These are phyloP conservation scores for Siniperca chuatsi DNA, from an alignment of 2,113 vertebrate genomes.

Conservation along the genomic window DNA sequence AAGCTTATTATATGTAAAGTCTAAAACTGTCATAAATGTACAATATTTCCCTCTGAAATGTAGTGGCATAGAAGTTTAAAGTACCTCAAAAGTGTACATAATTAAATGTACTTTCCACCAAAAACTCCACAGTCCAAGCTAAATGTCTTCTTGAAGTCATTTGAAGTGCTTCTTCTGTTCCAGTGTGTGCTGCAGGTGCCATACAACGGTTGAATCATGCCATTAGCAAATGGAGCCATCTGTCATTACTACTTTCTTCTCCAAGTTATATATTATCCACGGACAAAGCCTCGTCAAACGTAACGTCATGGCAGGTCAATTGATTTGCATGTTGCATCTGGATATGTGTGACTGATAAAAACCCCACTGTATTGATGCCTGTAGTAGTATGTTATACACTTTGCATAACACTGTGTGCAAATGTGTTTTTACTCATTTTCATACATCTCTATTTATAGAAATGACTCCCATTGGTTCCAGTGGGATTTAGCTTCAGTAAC, in stretches of 20 bases:
- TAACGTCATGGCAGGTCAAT: neutral
- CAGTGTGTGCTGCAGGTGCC: neutral
- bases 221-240: constrained; percentile 26
- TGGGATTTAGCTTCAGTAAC: neutral
- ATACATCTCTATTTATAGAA: constrained; percentile 15
- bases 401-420: constrained; percentile 25
- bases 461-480: neutral
- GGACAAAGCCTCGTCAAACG: constrained; percentile 12
- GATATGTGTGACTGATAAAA: constrained; percentile 22
- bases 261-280: constrained; percentile 11
- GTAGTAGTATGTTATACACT: neutral
- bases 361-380: neutral
- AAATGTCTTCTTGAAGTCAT: neutral
- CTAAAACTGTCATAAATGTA: no score
- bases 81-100: neutral
- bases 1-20: neutral
- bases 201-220: neutral
- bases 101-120: neutral
- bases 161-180: neutral
- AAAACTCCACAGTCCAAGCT: neutral
- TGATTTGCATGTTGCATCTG: constrained; percentile 56
- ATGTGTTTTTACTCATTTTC: neutral
- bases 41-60: neutral
- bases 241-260: constrained; percentile 20
- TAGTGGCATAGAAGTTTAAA: neutral